These are phyloP conservation scores for Noctilio leporinus DNA, from an alignment of 2,113 vertebrate species.

Conservation along the genomic window DNA sequence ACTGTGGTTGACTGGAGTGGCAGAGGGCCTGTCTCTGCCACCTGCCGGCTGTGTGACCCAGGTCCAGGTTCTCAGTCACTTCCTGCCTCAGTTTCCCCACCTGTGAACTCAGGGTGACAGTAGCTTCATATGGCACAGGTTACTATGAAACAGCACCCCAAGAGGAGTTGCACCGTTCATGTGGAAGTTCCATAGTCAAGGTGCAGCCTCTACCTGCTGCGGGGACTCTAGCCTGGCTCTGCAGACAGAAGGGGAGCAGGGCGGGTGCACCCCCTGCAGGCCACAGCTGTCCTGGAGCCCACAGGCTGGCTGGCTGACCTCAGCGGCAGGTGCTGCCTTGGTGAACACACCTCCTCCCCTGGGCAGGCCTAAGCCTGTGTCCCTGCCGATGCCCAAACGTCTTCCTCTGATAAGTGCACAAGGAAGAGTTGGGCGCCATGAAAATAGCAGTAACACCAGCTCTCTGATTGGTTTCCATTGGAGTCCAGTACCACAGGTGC, in stretches of 20 bases:
- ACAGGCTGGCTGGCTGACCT: background rate
- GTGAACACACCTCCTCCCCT: background rate
- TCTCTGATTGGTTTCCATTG: background rate
- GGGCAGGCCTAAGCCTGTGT: background rate
- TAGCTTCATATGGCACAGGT: background rate
- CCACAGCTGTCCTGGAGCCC: background rate
- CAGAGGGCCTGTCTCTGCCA: background rate
- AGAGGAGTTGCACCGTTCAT: rapidly evolving
- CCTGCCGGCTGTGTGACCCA: background rate
- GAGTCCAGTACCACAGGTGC: background rate
- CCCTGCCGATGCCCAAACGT: background rate
- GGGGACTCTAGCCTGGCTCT: too few relatives aligned
- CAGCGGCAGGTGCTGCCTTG: background rate
- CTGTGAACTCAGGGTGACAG: background rate
- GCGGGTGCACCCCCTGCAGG: rapidly evolving
- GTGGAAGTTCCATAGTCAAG: rapidly evolving
- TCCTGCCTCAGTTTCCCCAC: constrained; percentile 29
- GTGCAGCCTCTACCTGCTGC: rapidly evolving
- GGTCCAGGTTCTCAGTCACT: background rate
- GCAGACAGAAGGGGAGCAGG: background rate
- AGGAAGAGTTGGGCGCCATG: background rate
- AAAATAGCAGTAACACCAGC: rapidly evolving
- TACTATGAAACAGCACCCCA: rapidly evolving
- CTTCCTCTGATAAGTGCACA: rapidly evolving
- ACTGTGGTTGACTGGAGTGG: rapidly evolving